These are phyloP conservation scores for Junco hyemalis DNA, from an alignment of 2,113 vertebrate genomes.

Conservation along the genomic window DNA sequence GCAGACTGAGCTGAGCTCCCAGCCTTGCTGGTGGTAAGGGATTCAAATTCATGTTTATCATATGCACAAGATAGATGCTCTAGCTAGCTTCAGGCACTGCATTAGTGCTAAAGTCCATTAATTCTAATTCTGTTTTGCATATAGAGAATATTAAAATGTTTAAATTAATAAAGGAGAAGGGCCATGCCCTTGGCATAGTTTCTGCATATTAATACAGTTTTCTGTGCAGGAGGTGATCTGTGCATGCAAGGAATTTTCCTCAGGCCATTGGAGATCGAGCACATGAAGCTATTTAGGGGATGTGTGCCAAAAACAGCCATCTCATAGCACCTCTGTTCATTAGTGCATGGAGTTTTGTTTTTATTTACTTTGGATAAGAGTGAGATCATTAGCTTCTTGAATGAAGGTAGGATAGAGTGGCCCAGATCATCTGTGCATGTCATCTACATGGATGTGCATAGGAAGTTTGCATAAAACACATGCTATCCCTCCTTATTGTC, in stretches of 20 bases:
- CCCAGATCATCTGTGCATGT: background rate
- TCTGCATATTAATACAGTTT: slow-evolving; percentile 32
- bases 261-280: background rate
- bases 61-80: slow-evolving; percentile 17
- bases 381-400: background rate
- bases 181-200: slow-evolving; percentile 22
- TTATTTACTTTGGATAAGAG: background rate
- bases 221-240: slow-evolving; percentile 16
- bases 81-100: slow-evolving; percentile 38
- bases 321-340: background rate
- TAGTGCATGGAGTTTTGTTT: background rate
- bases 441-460: background rate
- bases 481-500: background rate
- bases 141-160: slow-evolving; percentile 61
- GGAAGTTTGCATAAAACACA: background rate
- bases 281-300: background rate
- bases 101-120: slow-evolving; percentile 49
- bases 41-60: slow-evolving; percentile 43
- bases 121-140: slow-evolving; percentile 67
- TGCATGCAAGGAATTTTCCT: background rate
- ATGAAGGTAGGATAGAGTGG: background rate
- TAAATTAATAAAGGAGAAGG: slow-evolving; percentile 61
- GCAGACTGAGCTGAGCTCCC: slow-evolving; percentile 19
- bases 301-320: background rate
- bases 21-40: slow-evolving; percentile 35